These are phyloP conservation scores for Macropis europaea DNA, from an alignment of 2,888 invertebrate species.

Conservation along the genomic window DNA sequence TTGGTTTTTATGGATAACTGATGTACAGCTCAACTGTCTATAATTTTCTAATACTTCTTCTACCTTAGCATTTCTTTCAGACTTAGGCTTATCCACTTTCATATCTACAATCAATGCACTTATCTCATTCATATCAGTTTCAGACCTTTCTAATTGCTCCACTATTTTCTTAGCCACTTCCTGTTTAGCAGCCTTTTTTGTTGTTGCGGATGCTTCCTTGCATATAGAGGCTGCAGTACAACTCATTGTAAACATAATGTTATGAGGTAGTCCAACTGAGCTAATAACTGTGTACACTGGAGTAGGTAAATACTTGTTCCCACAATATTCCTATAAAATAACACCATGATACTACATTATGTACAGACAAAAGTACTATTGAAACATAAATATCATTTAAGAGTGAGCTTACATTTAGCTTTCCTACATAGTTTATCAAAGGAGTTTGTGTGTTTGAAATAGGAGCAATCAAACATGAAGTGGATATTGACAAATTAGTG, in stretches of 20 bases:
- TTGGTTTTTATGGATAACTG: too few species aligned
- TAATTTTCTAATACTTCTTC: neutral
- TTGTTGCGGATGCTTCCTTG: neutral
- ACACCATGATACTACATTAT: neutral
- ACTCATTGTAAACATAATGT: neutral
- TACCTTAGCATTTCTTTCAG: neutral
- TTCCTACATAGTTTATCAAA: constrained; percentile 34
- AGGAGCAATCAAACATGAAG: neutral
- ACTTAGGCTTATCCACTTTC: neutral
- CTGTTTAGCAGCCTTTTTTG: constrained; percentile 44
- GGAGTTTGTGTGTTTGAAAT: neutral
- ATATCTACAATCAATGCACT: neutral
- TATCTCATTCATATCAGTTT: neutral
- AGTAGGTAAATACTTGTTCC: neutral
- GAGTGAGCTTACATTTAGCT: constrained; percentile 18
- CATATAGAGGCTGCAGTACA: neutral
- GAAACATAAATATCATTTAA: neutral
- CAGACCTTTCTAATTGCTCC: neutral
- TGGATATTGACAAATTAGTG: neutral
- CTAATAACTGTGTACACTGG: neutral
- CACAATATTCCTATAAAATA: constrained; percentile 30
- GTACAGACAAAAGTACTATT: neutral
- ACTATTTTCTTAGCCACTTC: constrained; percentile 20
- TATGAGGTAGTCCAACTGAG: neutral
- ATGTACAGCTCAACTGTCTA: neutral